These are phyloP conservation scores for Hypanus sabinus DNA, from an alignment of 2,113 vertebrate species.

Conservation along the genomic window DNA sequence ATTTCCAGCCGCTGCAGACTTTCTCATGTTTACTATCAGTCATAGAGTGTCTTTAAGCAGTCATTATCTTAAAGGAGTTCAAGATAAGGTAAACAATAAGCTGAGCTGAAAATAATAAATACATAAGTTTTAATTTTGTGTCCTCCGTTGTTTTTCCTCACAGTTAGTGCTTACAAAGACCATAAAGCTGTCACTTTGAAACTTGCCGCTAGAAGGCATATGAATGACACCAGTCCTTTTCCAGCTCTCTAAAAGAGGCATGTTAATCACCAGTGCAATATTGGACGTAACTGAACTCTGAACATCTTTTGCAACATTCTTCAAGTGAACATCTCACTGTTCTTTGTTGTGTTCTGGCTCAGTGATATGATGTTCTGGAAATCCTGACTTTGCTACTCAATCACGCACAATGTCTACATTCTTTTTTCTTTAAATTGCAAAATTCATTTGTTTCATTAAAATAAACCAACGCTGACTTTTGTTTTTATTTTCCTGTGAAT, in stretches of 20 bases:
- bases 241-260: neutral
- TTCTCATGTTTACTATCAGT: too few species aligned
- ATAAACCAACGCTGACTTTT: neutral
- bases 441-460: neutral
- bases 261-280: neutral
- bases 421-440: neutral
- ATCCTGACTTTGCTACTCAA: neutral
- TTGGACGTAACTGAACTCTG: too few species aligned
- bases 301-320: neutral
- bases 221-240: neutral
- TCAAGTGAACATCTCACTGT: neutral
- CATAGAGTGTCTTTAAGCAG: too few species aligned
- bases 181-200: neutral
- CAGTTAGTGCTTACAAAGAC: neutral
- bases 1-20: too few species aligned
- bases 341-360: neutral
- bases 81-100: neutral
- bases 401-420: neutral
- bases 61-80: neutral
- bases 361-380: neutral
- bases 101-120: neutral
- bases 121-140: neutral
- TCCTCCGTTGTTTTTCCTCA: neutral
- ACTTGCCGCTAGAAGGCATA: neutral
- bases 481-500: neutral